phyloP scores from a whole-genome alignment of 2,797 vertebrate genomes.

The Acanthurus leucopareius region DNA sequence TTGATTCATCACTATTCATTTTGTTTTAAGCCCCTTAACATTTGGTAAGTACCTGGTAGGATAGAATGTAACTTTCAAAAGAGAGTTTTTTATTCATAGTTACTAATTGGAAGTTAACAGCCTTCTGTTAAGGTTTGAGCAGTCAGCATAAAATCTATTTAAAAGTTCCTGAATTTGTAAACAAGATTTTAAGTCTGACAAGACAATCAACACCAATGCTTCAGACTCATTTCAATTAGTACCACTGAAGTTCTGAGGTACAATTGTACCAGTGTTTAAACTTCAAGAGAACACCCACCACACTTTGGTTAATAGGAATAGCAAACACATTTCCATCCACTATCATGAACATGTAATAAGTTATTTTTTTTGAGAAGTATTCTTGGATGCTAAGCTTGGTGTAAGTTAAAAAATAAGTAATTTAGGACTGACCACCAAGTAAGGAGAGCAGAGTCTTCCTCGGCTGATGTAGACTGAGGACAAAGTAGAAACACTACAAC shows the following conservation, averaged over 20 bases:
- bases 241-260: background rate
- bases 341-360: constrained; percentile 24
- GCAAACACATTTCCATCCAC: no score
- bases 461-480: constrained; percentile 17
- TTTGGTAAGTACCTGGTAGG: no score
- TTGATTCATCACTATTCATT: background rate
- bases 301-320: no score
- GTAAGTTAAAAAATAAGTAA: background rate
- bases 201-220: background rate
- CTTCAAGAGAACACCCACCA: no score
- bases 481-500: constrained; percentile 11
- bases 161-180: background rate
- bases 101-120: background rate
- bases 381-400: background rate
- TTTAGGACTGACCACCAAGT: constrained; percentile 8
- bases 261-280: background rate
- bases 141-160: no score
- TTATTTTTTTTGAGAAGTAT: constrained; percentile 21
- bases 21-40: background rate
- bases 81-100: background rate
- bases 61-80: background rate
- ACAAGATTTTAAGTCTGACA: background rate
- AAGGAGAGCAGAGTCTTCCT: background rate
- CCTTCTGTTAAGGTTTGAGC: background rate
- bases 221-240: background rate